Percentiles rank a stretch among this genome's conserved stretches.
Conservation (phyloP, 2,113 vertebrate genomes). For the Piprites chloris region DNA sequence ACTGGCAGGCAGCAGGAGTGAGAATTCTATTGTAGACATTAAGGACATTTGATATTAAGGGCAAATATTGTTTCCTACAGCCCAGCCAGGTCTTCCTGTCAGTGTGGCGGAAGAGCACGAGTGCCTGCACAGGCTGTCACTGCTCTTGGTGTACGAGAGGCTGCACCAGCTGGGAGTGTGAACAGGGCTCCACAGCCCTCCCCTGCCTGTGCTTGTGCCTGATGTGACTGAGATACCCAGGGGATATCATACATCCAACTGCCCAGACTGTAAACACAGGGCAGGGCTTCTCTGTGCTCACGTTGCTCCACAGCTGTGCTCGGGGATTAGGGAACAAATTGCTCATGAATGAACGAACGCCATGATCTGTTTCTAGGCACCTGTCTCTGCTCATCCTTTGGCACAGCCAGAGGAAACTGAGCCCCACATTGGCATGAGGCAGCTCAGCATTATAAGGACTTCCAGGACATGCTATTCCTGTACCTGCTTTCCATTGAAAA, state of each 20-base stretch:
- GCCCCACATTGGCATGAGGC: not conserved
- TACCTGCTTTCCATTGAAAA: conserved; percentile 20
- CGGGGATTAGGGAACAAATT: not conserved
- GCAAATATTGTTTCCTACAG: not conserved
- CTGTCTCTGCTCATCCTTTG: conserved; percentile 1
- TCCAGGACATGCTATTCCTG: not conserved
- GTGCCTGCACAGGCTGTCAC: accelerated
- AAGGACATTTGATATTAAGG: no score
- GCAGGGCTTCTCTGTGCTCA: not conserved
- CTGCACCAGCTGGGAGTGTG: not conserved
- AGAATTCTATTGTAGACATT: not conserved
- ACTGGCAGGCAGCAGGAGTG: not conserved
- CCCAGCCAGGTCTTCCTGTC: not conserved
- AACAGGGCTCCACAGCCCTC: not conserved
- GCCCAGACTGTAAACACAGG: not conserved
- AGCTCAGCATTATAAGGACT: not conserved
- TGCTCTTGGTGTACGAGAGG: not conserved
- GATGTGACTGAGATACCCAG: not conserved
- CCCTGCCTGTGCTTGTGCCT: not conserved
- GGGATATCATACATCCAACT: not conserved
- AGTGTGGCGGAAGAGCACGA: accelerated
- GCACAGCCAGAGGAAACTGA: not conserved
- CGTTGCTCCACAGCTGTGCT: not conserved
- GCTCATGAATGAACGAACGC: conserved; percentile 31
- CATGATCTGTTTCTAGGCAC: not conserved